These are phyloP conservation scores for Drosophila tanythrix DNA, from an alignment of 2,888 invertebrate species.

Conservation along the genomic window DNA sequence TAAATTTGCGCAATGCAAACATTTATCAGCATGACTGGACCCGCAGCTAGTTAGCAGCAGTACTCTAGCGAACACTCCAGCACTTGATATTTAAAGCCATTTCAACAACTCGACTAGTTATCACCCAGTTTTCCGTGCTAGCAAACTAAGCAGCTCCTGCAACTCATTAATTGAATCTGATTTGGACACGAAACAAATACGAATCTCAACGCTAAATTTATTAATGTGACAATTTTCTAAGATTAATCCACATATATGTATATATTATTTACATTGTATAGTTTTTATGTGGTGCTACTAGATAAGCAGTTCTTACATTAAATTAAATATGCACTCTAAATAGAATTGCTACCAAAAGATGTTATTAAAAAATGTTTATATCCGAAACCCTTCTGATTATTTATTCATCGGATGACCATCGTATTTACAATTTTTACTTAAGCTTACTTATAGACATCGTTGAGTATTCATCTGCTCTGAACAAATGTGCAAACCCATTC, in stretches of 20 bases:
- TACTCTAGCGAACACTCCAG: not conserved
- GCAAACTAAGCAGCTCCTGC: conserved; percentile 13
- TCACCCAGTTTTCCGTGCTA: conserved; percentile 9
- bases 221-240: not conserved
- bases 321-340: not conserved
- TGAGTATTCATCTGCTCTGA: conserved; percentile 54
- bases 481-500: conserved; percentile 42
- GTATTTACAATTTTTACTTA: not conserved
- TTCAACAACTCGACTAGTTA: not conserved
- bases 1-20: conserved; percentile 75
- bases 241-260: not conserved
- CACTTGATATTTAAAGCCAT: conserved; percentile 31
- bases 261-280: not conserved
- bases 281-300: not conserved
- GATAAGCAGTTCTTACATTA: not conserved
- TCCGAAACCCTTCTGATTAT: not conserved
- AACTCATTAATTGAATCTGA: not conserved
- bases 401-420: not conserved
- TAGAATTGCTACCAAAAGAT: too few species aligned
- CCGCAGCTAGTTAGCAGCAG: conserved; percentile 30
- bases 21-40: conserved; percentile 68
- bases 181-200: not conserved
- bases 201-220: not conserved
- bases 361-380: too few species aligned
- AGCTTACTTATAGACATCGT: conserved; percentile 2